A percentile compares a stretch with the other conserved stretches of the same genome.
Evolutionary conservation across 2,113 vertebrate species (phyloP).

Genomic region (Piprites chloris): DNA sequence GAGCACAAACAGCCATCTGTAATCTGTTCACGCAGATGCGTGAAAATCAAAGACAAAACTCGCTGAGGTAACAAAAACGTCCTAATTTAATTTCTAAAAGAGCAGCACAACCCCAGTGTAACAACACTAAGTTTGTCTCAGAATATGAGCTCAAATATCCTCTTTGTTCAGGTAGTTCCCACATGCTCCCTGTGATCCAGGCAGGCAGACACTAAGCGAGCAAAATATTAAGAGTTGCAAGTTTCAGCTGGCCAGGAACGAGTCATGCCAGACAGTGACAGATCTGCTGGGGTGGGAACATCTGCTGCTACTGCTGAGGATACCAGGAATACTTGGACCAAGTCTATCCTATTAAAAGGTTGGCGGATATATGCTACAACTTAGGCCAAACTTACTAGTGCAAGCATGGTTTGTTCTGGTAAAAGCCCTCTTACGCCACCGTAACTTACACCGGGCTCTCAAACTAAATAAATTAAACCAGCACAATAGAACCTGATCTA

Average conservation of each 20-base stretch:
- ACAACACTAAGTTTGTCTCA: background rate
- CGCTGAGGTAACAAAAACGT: background rate
- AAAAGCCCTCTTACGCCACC: background rate
- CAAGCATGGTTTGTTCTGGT: background rate
- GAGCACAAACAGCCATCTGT: background rate
- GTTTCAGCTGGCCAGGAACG: slow-evolving; percentile 17
- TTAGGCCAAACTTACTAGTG: background rate
- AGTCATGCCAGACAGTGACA: slow-evolving; percentile 22
- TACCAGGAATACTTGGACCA: slow-evolving; percentile 48
- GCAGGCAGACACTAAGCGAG: background rate
- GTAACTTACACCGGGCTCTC: background rate
- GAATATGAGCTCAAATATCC: background rate
- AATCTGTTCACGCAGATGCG: background rate
- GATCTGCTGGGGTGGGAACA: background rate
- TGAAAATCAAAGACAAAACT: slow-evolving; percentile 2
- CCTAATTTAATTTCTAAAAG: background rate
- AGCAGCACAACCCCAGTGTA: background rate
- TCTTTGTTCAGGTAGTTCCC: background rate
- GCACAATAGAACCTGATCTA: background rate
- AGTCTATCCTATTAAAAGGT: slow-evolving; percentile 28
- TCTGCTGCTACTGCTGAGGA: slow-evolving; percentile 41
- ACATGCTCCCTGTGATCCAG: background rate
- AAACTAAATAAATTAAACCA: background rate
- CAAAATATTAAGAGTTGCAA: background rate
- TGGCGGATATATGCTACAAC: background rate